Conservation (phyloP, 2,113 vertebrate genomes). For the Pionites leucogaster region DNA sequence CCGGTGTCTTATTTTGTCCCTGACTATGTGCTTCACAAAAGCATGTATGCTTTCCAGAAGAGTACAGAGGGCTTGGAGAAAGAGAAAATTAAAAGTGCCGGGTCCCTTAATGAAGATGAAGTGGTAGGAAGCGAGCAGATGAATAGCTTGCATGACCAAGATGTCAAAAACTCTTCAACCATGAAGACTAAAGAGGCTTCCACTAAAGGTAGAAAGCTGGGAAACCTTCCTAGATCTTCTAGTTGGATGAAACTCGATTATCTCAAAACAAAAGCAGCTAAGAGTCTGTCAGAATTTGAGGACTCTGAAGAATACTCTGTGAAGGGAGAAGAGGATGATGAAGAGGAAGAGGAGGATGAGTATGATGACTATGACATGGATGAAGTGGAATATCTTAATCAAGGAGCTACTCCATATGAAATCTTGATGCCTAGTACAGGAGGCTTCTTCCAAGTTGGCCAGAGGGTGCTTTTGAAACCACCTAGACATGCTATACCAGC, state of each 20-base stretch:
- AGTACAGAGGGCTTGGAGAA: constrained; percentile 16
- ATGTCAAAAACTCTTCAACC: background rate
- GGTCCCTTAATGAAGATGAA: constrained; percentile 57
- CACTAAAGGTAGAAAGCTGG: constrained; percentile 3
- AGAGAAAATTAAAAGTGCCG: constrained; percentile 42
- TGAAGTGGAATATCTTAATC: constrained; percentile 52
- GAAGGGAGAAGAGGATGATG: constrained; percentile 51
- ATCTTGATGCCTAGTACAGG: constrained; percentile 26
- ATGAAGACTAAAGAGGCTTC: constrained; percentile 31
- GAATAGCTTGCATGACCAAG: background rate
- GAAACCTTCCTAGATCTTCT: constrained; percentile 14
- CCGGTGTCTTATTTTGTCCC: constrained; percentile 62
- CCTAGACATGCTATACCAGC: constrained; percentile 16
- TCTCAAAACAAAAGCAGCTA: constrained; percentile 46
- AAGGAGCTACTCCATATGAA: background rate
- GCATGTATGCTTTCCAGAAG: constrained; percentile 47
- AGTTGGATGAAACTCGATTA: background rate
- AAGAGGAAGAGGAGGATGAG: constrained; percentile 21
- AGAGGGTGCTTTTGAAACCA: constrained; percentile 62
- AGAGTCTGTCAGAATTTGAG: constrained; percentile 56
- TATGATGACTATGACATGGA: constrained; percentile 2
- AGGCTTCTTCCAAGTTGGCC: constrained; percentile 30
- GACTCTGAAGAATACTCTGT: constrained; percentile 68
- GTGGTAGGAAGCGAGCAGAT: background rate
- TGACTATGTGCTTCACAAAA: constrained; percentile 68